phyloP scores from a whole-genome alignment of 2,888 invertebrate species.

The Oscheius sp. region DNA sequence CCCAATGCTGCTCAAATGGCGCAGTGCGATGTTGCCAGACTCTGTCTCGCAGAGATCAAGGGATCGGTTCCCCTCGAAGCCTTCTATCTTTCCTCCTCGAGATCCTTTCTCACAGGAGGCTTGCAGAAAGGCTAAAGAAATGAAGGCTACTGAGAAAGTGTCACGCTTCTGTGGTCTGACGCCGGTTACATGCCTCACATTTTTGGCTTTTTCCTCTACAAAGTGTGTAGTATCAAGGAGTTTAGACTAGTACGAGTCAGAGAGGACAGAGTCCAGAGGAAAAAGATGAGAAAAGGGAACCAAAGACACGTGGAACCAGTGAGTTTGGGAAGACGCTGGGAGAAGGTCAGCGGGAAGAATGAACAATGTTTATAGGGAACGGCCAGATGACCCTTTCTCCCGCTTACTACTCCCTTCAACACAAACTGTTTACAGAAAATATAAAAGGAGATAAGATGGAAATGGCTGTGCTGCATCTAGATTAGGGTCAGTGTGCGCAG shows the following conservation, averaged over 20 bases:
- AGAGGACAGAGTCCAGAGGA: no score
- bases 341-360: background rate
- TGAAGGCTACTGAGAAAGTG: conserved; percentile 19
- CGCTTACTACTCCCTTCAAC: no score
- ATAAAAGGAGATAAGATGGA: no score
- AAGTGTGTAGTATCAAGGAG: no score
- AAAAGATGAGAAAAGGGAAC: background rate
- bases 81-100: conserved; percentile 15
- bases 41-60: no score
- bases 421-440: background rate
- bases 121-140: background rate
- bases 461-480: no score
- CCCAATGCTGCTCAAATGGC: no score
- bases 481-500: no score
- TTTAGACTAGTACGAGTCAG: no score
- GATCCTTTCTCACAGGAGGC: conserved; percentile 2
- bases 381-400: conserved; percentile 2
- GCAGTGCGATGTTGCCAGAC: no score
- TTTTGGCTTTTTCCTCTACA: background rate
- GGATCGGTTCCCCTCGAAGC: background rate
- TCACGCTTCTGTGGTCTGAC: background rate
- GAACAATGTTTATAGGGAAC: conserved; percentile 10
- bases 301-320: conserved; percentile 15
- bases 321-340: conserved; percentile 6
- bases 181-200: conserved; percentile 17